Evolutionary conservation across 1,140 invertebrate species (phyloP).

Genomic region (Drosophila bocqueti): DNA sequence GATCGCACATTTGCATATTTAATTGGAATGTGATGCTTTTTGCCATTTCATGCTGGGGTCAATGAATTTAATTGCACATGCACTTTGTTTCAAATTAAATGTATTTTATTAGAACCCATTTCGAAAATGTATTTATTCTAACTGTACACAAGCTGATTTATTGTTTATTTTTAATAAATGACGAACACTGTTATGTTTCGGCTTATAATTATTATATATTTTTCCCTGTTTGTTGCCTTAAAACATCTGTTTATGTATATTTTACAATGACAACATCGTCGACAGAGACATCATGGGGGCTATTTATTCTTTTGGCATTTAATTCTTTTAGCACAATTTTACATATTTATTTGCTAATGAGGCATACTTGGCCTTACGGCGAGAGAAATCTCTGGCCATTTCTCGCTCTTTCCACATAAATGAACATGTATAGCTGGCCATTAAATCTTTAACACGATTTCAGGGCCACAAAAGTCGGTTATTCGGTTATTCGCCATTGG

Average conservation of each 20-base stretch:
- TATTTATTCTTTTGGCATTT: slow-evolving; percentile 35
- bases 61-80: slow-evolving; percentile 66
- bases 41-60: slow-evolving; percentile 57
- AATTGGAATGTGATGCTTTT: slow-evolving; percentile 60
- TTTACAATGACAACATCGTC: slow-evolving; percentile 20
- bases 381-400: slow-evolving; percentile 10
- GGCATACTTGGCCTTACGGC: slow-evolving; percentile 18
- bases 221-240: slow-evolving; percentile 5
- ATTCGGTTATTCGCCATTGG: slow-evolving; percentile 31
- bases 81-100: slow-evolving; percentile 41
- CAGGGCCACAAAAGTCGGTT: slow-evolving; percentile 30
- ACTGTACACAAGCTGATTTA: slow-evolving; percentile 29
- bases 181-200: slow-evolving; percentile 25
- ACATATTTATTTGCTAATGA: slow-evolving; percentile 63
- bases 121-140: slow-evolving; percentile 24
- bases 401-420: slow-evolving; percentile 12
- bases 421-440: slow-evolving; percentile 9
- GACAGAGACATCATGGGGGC: slow-evolving; percentile 22
- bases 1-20: slow-evolving; percentile 69
- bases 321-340: slow-evolving; percentile 34
- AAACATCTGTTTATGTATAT: slow-evolving; percentile 41
- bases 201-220: slow-evolving; percentile 13
- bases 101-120: slow-evolving; percentile 25
- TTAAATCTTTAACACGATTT: slow-evolving; percentile 38
- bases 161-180: slow-evolving; percentile 33